Conservation (phyloP, 2,888 invertebrate genomes). For the Acanthacorydalis orientalis region DNA sequence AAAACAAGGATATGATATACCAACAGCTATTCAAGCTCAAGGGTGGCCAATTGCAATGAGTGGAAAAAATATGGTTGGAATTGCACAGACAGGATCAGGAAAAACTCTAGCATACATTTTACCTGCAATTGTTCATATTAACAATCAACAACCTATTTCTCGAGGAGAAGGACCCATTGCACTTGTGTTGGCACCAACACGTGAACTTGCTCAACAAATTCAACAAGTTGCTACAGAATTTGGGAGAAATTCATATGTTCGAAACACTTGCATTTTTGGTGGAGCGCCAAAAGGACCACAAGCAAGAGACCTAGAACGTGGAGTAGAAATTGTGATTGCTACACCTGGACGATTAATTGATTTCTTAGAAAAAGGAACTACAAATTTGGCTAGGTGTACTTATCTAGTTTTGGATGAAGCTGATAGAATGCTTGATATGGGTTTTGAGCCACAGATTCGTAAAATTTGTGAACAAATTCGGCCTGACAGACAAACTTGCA, state of each 20-base stretch:
- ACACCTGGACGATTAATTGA: constrained; percentile 75
- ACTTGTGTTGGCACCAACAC: constrained; percentile 61
- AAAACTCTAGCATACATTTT: constrained; percentile 69
- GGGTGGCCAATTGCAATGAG: constrained; percentile 79
- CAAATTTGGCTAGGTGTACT: constrained; percentile 60
- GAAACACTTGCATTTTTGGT: constrained; percentile 78
- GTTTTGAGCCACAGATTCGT: constrained; percentile 90
- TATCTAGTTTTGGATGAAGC: constrained; percentile 88
- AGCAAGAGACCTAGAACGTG: constrained; percentile 51
- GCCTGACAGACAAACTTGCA: constrained; percentile 87
- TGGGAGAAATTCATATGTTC: constrained; percentile 61
- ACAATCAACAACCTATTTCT: constrained; percentile 58
- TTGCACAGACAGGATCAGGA: constrained; percentile 73
- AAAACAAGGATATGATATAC: constrained; percentile 56
- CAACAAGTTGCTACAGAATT: constrained; percentile 77
- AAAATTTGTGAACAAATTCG: constrained; percentile 87
- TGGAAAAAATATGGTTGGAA: constrained; percentile 73
- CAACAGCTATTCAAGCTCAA: constrained; percentile 76
- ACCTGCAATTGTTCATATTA: constrained; percentile 78
- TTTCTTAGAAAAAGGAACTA: constrained; percentile 57
- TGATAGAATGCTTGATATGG: constrained; percentile 96
- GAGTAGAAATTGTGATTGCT: constrained; percentile 76
- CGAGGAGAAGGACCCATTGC: constrained; percentile 76
- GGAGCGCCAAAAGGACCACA: constrained; percentile 80
- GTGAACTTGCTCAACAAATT: constrained; percentile 67